Evolutionary conservation across 1,140 invertebrate genomes (phyloP), one percentile per base, ranked within the genome.

Genomic region (Acromyrmex charruanus): DNA sequence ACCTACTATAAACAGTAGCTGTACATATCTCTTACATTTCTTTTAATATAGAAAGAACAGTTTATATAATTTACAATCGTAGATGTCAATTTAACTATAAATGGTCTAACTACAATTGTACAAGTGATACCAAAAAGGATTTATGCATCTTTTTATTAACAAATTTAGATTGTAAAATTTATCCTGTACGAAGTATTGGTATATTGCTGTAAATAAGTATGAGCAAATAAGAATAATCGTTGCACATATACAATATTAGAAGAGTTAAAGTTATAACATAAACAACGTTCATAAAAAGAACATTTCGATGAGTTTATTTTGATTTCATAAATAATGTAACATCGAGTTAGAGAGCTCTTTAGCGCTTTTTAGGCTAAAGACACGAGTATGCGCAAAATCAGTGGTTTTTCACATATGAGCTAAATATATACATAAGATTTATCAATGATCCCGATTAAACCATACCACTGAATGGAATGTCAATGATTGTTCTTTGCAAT

Each of bases 271-370:
- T 71, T 87, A 58, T 51, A 65, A 77, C 39, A 25, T 77, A 63
- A 89, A 39, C 49, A 89, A 39, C 49, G 4, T 66, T 88, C 58
- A 25, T n/a, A 59, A 68, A 77, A 49, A 72, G 75, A 91, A 80
- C 66, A n/a, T 89, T 10, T 44, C 77, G 80, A 72, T 71, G 86
- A 90, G 90, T 49, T 91, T 90, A 87, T 90, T 92, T 91, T 89
- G 74, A 90, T 91, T 93, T 92, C 44, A 93, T 93, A 93, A 94
- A 94, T 94, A 93, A 93, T 81, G 74, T 75, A 90, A 94, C 87
- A 93, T 89, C 77, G 77, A 93, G 88, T 94, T 80, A 49, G 66
- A 92, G 92, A 92, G 86, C 86, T 88, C 88, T 66, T 90, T 82
- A 86, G 86, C 89, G 89, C 6, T 21, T 68, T 82, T 91, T 86